Conservation (phyloP, 2,888 invertebrate genomes). For the Drosophila sordidula region DNA sequence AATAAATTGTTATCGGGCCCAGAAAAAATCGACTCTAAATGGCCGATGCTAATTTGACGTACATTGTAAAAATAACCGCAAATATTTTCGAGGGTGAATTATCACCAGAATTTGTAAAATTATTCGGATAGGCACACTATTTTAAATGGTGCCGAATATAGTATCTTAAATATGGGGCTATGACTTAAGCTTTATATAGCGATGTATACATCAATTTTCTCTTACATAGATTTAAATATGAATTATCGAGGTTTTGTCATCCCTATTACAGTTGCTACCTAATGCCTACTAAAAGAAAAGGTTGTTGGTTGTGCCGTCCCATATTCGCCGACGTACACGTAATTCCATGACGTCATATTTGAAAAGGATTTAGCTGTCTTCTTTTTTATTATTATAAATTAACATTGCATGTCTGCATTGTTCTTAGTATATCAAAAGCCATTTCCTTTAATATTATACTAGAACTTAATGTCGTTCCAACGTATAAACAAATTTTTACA, state of each 20-base stretch:
- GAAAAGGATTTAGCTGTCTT: not conserved
- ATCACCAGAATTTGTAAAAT: not conserved
- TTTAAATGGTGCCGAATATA: not conserved
- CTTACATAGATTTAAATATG: not conserved
- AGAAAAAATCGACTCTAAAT: too few relatives aligned
- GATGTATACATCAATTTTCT: not conserved
- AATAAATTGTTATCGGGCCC: too few relatives aligned
- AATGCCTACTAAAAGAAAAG: constrained; percentile 16
- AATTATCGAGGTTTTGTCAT: constrained; percentile 4
- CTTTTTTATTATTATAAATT: not conserved
- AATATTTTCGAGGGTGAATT: not conserved
- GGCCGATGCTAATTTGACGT: too few relatives aligned
- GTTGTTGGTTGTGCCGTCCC: constrained; percentile 21
- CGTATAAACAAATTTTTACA: not conserved
- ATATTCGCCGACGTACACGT: constrained; percentile 2
- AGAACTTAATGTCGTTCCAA: not conserved
- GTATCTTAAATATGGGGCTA: not conserved
- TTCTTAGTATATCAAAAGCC: not conserved
- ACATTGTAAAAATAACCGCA: too few relatives aligned
- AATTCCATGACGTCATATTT: constrained; percentile 33
- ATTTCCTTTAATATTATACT: not conserved
- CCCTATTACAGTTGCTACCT: constrained; percentile 2
- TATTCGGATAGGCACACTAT: not conserved
- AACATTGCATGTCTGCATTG: not conserved
- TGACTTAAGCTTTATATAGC: not conserved